phyloP scores from a whole-genome alignment of 2,888 invertebrate genomes.

The Galeopsomyia nigrocyanea region DNA sequence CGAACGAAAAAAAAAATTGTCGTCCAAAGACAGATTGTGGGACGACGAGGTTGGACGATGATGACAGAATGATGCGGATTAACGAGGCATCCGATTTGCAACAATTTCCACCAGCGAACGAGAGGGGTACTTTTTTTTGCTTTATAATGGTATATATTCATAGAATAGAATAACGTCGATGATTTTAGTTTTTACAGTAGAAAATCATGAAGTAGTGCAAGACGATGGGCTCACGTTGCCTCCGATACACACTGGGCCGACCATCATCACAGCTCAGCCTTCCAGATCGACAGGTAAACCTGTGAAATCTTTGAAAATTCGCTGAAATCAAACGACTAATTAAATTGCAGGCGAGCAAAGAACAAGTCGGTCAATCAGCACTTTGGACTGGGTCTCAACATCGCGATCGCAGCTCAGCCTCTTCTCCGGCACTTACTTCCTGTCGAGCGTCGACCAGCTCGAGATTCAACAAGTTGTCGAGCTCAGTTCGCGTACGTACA shows the following conservation, averaged over 20 bases:
- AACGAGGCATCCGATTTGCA: background rate
- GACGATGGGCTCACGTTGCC: slow-evolving; percentile 44
- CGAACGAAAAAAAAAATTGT: background rate
- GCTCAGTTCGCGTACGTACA: slow-evolving; percentile 75
- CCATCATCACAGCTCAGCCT: slow-evolving; percentile 55
- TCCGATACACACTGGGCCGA: slow-evolving; percentile 43
- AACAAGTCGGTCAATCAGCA: slow-evolving; percentile 72
- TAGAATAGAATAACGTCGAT: too few relatives aligned
- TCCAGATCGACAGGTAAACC: slow-evolving; percentile 8
- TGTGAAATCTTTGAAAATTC: too few relatives aligned
- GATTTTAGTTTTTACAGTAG: too few relatives aligned
- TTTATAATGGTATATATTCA: too few relatives aligned
- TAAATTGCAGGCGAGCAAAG: slow-evolving; percentile 38
- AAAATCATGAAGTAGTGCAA: background rate
- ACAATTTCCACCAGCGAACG: background rate
- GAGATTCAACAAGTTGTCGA: slow-evolving; percentile 87
- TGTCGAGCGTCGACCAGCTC: slow-evolving; percentile 77
- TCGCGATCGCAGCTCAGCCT: slow-evolving; percentile 75
- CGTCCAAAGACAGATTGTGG: background rate
- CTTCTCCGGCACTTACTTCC: slow-evolving; percentile 78
- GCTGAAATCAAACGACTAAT: slow-evolving; percentile 13
- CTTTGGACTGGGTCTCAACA: slow-evolving; percentile 74
- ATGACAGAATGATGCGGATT: slow-evolving; percentile 27
- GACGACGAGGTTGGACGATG: slow-evolving; percentile 10
- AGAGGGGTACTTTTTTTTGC: background rate